A percentile compares a stretch with the other conserved stretches of the same genome.
Evolutionary conservation across 53 echinoderm and acorn worm species (phyloP).

Genomic region (Crossaster papposus): DNA sequence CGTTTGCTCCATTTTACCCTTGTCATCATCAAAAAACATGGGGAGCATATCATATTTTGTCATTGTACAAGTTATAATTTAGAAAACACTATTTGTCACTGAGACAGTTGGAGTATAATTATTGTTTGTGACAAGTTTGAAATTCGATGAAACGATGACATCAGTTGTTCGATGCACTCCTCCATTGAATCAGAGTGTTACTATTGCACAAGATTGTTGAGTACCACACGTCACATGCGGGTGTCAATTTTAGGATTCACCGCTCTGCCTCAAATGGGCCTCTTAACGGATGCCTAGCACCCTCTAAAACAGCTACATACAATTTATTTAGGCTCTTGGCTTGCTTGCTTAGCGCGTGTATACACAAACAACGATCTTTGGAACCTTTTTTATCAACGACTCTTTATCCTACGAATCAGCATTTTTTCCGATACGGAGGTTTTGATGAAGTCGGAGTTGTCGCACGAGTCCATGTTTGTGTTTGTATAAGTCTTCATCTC

Average conservation of each 20-base stretch:
- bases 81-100: too few relatives aligned
- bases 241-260: slow-evolving; percentile 5
- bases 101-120: too few relatives aligned
- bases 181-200: too few relatives aligned
- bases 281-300: slow-evolving; percentile 32
- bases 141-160: too few relatives aligned
- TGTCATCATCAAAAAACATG: neutral
- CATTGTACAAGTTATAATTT: too few relatives aligned
- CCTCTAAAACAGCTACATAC: slow-evolving; percentile 28
- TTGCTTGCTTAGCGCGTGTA: slow-evolving; percentile 24
- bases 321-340: neutral
- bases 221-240: neutral
- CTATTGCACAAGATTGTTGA: neutral
- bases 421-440: neutral
- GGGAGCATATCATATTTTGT: too few relatives aligned
- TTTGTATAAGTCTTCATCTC: slow-evolving; percentile 1
- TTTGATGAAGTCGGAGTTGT: slow-evolving; percentile 46
- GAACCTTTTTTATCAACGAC: slow-evolving; percentile 12
- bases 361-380: slow-evolving; percentile 51
- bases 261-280: neutral
- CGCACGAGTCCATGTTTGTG: slow-evolving; percentile 30
- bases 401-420: neutral
- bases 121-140: too few relatives aligned
- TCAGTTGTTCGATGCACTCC: too few relatives aligned
- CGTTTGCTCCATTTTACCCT: neutral